Conservation (phyloP, 1,140 invertebrate species). For the Ceratitis capitata region DNA sequence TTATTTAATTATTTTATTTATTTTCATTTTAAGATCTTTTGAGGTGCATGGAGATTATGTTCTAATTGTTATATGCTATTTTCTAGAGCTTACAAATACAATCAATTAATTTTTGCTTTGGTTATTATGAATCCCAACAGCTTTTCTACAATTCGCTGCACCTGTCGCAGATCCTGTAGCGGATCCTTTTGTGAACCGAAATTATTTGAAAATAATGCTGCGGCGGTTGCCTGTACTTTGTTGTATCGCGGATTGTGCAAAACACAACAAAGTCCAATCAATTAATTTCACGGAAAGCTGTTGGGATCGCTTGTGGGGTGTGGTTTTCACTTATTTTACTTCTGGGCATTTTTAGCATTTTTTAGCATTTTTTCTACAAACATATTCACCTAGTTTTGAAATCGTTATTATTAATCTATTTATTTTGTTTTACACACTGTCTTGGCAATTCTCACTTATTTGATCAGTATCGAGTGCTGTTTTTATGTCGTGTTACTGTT, state of each 20-base stretch:
- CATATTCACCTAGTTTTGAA: not conserved
- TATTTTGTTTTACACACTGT: not conserved
- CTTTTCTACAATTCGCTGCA: too few relatives aligned
- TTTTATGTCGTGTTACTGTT: not conserved
- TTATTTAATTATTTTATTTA: slow-evolving; percentile 3
- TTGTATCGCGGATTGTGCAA: not conserved
- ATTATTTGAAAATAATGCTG: too few relatives aligned
- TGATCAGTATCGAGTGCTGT: not conserved
- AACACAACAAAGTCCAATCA: too few relatives aligned
- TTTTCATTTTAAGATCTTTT: not conserved
- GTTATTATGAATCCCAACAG: not conserved
- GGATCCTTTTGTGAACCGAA: too few relatives aligned
- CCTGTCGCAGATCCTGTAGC: too few relatives aligned
- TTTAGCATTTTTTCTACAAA: not conserved
- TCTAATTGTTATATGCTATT: not conserved
- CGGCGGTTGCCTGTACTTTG: too few relatives aligned
- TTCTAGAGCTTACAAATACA: not conserved
- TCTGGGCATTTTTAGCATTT: too few relatives aligned
- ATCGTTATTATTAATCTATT: not conserved
- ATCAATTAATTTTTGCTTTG: not conserved
- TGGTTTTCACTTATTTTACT: too few relatives aligned
- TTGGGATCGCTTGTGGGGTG: not conserved
- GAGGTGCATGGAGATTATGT: not conserved
- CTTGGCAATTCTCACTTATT: not conserved
- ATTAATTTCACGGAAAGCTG: not conserved